Base-by-base conservation (phyloP, 2,888 invertebrate genomes). In the Cetonia aurata region DNA sequence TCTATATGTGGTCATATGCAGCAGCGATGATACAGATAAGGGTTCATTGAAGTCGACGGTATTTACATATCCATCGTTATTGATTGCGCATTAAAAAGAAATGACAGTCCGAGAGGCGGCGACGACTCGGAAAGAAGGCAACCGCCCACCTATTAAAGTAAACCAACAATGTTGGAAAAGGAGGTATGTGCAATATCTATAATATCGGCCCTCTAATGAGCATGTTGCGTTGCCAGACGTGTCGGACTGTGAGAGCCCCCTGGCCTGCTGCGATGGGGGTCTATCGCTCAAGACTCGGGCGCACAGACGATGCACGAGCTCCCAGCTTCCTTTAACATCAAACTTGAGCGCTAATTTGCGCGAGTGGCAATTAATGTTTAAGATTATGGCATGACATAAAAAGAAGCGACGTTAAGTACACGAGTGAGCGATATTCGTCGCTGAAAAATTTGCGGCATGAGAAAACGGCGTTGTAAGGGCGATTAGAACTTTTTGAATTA, bases 111-210 rank as follows among this genome's bases (percentile, higher is more conserved):
- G 70, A 70, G 71, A 74, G 70, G 70, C 60, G 71, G 70, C 33
- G 57, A 65, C 41, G 50, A 65, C 10, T 33, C 37, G 50, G 25
- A 65, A 65, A 65, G 50, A 50, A 48, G 33, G 62, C 50, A 52
- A 50, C 70, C 72, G 71, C 71, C 75, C 70, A 72, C 72, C 72
- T 71, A 74, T 75, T 73, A 75, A 69, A 72, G 57, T 71, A 75
- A 75, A 75, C 73, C 72, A 75, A 75, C 73, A 73, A 57, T 67
- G 69, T 59, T 66, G 46, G 56, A 69, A 55, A 71, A 73, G 71
- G 70, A 69, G 70, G 73, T 68, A 75, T 74, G 72, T 74, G 73
- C 73, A 74, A 74, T 75, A 72, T 73, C 73, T 71, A 73, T 73
- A 71, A 69, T 71, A 71, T 69, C 60, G 62, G 60, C 55, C 66